phyloP scores from a whole-genome alignment of 2,888 invertebrate genomes.

The Stenoptilia bipunctidactyla region DNA sequence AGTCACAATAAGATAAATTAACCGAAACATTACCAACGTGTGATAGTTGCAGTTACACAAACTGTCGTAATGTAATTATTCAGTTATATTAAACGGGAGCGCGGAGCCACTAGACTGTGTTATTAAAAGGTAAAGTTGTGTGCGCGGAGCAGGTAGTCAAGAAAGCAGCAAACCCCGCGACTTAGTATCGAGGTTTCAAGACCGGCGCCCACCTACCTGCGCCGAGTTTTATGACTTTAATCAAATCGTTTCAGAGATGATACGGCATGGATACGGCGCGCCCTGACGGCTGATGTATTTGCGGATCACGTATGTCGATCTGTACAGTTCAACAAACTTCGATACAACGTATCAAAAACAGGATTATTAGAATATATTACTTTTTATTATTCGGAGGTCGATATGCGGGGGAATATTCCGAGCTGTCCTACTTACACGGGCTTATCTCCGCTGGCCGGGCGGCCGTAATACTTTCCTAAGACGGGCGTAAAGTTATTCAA shows the following conservation, averaged over 20 bases:
- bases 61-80: conserved; percentile 35
- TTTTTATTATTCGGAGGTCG: conserved; percentile 22
- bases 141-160: conserved; percentile 30
- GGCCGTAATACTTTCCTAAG: conserved; percentile 51
- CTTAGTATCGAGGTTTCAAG: conserved; percentile 8
- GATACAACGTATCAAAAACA: conserved; percentile 27
- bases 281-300: conserved; percentile 50
- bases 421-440: conserved; percentile 12
- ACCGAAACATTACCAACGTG: neutral
- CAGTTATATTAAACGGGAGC: conserved; percentile 49
- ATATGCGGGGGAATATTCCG: neutral
- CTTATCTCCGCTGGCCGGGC: conserved; percentile 36
- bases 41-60: neutral
- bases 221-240: conserved; percentile 62
- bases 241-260: conserved; percentile 59
- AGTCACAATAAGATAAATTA: too few relatives aligned
- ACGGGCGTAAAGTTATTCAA: conserved; percentile 58
- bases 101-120: conserved; percentile 58
- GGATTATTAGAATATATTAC: conserved; percentile 31
- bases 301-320: conserved; percentile 48
- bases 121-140: conserved; percentile 54
- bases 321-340: conserved; percentile 25
- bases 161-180: conserved; percentile 33
- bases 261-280: conserved; percentile 46
- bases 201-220: conserved; percentile 27